phyloP scores from a whole-genome alignment of 2,888 invertebrate species.

The Julus scandinavius region DNA sequence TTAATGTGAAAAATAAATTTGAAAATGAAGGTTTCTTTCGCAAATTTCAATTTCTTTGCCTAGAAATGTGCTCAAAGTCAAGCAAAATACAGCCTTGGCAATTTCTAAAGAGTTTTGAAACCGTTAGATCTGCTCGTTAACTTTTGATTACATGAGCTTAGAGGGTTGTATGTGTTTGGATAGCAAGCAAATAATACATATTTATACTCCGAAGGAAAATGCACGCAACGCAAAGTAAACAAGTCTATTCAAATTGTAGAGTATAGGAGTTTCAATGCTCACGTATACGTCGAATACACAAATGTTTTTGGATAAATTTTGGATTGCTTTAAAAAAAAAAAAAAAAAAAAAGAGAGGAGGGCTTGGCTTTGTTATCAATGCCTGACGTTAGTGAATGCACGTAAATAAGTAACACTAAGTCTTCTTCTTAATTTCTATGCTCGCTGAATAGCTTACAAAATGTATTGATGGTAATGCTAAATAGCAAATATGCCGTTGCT shows the following conservation, averaged over 20 bases:
- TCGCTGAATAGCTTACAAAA: slow-evolving; percentile 1
- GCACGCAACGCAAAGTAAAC: neutral
- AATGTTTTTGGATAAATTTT: neutral
- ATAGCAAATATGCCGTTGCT: neutral
- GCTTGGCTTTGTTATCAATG: neutral
- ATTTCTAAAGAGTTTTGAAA: slow-evolving; percentile 26
- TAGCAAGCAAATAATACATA: slow-evolving; percentile 13
- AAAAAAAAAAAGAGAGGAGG: too few species aligned
- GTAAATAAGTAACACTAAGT: neutral
- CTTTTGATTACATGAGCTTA: slow-evolving; percentile 21
- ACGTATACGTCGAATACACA: too few species aligned
- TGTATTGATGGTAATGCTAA: neutral
- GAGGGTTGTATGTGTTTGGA: neutral
- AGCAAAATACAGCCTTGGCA: neutral
- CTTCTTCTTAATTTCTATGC: neutral
- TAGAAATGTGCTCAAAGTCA: neutral
- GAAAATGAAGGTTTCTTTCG: neutral
- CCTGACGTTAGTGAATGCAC: neutral
- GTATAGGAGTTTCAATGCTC: neutral
- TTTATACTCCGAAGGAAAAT: neutral
- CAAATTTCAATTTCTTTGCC: neutral
- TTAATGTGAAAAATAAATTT: neutral
- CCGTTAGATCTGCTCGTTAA: slow-evolving; percentile 27
- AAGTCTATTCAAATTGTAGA: neutral
- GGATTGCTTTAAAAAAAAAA: neutral